phyloP scores from a whole-genome alignment of 2,888 invertebrate genomes.

The Dromius quadrimaculatus region DNA sequence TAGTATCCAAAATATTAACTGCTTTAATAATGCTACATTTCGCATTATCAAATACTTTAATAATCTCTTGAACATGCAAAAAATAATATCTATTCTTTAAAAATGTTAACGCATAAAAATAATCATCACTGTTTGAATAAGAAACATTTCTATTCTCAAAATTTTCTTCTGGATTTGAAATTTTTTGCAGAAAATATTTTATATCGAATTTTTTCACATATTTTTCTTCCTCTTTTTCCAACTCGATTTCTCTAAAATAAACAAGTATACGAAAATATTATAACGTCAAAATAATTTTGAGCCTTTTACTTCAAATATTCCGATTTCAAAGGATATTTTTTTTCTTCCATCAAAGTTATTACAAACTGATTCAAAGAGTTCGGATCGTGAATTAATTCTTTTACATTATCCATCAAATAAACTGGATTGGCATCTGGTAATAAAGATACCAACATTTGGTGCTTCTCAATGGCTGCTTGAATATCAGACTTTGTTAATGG shows the following conservation, averaged over 20 bases:
- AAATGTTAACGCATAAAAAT: conserved; percentile 20
- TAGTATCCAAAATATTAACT: conserved; percentile 15
- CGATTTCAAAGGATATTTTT: conserved; percentile 19
- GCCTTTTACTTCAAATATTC: conserved; percentile 18
- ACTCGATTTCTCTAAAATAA: conserved; percentile 8
- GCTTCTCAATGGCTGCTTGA: conserved; percentile 21
- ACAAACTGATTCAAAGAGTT: conserved; percentile 21
- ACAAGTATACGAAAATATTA: too few relatives aligned
- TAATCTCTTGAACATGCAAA: conserved; percentile 20
- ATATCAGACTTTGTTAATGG: conserved; percentile 14
- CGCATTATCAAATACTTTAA: conserved; percentile 28
- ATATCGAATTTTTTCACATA: conserved; percentile 20
- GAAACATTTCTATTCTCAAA: conserved; percentile 20
- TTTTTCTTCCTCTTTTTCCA: conserved; percentile 14
- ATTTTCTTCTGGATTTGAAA: conserved; percentile 25
- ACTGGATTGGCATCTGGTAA: conserved; percentile 31
- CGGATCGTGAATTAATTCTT: not conserved
- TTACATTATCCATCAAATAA: conserved; percentile 24
- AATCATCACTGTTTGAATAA: conserved; percentile 22
- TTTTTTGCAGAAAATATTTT: conserved; percentile 10
- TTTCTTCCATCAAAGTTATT: conserved; percentile 3
- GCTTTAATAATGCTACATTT: conserved; percentile 25
- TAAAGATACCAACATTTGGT: conserved; percentile 31
- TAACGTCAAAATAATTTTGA: not conserved
- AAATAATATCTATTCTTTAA: conserved; percentile 5